These are phyloP conservation scores for Cremastobaeus sp. DNA, from an alignment of 2,888 invertebrate genomes.

Conservation along the genomic window DNA sequence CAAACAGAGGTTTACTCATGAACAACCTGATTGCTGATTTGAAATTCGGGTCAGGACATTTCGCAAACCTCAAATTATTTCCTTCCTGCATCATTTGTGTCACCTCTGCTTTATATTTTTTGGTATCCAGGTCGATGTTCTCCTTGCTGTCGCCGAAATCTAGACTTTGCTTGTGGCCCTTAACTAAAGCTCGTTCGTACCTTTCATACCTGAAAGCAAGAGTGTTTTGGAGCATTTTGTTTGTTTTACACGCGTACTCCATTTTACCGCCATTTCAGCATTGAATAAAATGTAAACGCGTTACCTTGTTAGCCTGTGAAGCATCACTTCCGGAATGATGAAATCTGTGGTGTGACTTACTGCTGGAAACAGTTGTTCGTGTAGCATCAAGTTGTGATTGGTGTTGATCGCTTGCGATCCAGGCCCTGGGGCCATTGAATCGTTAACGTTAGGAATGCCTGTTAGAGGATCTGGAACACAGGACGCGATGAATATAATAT, in stretches of 20 bases:
- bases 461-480: slow-evolving; percentile 83
- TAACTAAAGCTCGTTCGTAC: slow-evolving; percentile 81
- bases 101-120: slow-evolving; percentile 81
- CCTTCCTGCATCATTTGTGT: slow-evolving; percentile 83
- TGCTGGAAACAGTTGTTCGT: slow-evolving; percentile 86
- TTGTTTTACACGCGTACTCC: no score
- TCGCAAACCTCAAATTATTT: slow-evolving; percentile 83
- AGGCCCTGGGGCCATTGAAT: slow-evolving; percentile 72
- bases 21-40: no score
- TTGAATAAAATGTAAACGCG: no score
- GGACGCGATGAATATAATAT: no score
- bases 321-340: slow-evolving; percentile 73
- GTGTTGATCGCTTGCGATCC: slow-evolving; percentile 80
- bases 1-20: no score
- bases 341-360: slow-evolving; percentile 72
- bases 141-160: slow-evolving; percentile 75
- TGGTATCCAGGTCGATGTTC: slow-evolving; percentile 78
- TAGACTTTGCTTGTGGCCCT: slow-evolving; percentile 77
- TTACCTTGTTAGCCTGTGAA: slow-evolving; percentile 76
- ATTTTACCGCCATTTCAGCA: no score
- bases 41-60: no score
- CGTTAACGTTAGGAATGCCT: slow-evolving; percentile 83
- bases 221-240: no score
- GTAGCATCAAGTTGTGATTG: slow-evolving; percentile 88
- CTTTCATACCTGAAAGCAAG: slow-evolving; percentile 80